Conservation (phyloP, 1,140 invertebrate species). For the Caenorhabditis latens region DNA sequence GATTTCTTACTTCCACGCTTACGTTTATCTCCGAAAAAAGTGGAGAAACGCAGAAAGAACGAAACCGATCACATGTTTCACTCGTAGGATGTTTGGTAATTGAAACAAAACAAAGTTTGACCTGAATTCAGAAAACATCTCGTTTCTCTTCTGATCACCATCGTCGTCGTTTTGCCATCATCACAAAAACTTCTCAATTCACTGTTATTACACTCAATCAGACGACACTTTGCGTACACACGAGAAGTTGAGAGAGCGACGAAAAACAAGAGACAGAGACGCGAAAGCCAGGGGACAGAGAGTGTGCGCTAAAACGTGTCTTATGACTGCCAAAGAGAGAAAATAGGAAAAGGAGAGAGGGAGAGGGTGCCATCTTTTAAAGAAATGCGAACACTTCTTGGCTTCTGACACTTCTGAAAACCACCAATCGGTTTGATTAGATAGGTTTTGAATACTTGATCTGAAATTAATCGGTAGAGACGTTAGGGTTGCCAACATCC, state of each 20-base stretch:
- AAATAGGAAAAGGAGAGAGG: not conserved
- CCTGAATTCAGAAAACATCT: conserved; percentile 5
- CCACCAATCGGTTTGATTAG: no score
- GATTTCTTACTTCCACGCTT: not conserved
- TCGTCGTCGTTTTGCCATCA: no score
- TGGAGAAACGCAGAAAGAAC: not conserved
- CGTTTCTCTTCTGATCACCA: not conserved
- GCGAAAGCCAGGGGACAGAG: not conserved
- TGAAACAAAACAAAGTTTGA: conserved; percentile 13
- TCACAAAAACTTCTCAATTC: not conserved
- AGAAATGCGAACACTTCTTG: conserved; percentile 17
- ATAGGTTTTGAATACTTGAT: no score
- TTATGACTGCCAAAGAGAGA: conserved; percentile 38
- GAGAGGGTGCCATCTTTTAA: not conserved
- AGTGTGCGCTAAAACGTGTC: conserved; percentile 19
- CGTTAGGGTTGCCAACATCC: no score
- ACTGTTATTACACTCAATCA: conserved; percentile 45
- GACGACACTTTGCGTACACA: conserved; percentile 47
- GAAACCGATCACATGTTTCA: not conserved
- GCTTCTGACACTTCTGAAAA: not conserved
- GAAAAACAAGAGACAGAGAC: not conserved
- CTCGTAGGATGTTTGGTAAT: not conserved
- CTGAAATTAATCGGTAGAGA: no score
- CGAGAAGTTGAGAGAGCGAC: not conserved
- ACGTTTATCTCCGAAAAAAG: not conserved